Percentiles rank a stretch among this genome's conserved stretches.
Evolutionary conservation across 2,888 invertebrate genomes (phyloP).

Genomic region (Acanthosepion pharaonis): DNA sequence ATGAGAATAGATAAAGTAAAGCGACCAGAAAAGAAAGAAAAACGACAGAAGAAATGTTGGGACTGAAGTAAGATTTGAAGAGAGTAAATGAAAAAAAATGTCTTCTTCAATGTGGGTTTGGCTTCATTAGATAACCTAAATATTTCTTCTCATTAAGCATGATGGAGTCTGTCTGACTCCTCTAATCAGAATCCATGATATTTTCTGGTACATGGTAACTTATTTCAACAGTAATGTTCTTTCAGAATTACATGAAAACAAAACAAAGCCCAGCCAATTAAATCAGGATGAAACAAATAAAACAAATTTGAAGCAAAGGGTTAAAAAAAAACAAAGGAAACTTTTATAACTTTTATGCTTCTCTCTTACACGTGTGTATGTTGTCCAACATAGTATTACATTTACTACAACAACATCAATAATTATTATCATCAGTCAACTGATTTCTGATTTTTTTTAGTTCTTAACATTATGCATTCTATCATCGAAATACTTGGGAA

Average conservation of each 20-base stretch:
- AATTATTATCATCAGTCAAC: not conserved
- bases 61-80: too few species aligned
- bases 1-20: not conserved
- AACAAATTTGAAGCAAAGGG: too few species aligned
- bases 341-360: not conserved
- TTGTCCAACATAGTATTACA: not conserved
- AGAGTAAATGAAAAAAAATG: too few species aligned
- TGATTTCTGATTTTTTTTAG: not conserved
- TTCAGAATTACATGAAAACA: not conserved
- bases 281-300: too few species aligned
- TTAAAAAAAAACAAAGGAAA: not conserved
- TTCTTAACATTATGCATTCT: not conserved
- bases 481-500: not conserved
- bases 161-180: not conserved
- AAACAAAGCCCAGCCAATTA: not conserved
- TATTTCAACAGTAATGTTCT: not conserved
- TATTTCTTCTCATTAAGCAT: conserved; percentile 2
- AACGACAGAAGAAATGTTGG: too few species aligned
- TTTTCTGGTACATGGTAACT: not conserved
- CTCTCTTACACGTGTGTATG: not conserved
- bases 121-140: too few species aligned
- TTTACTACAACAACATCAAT: not conserved
- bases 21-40: too few species aligned
- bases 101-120: too few species aligned
- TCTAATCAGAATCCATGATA: too few species aligned